phyloP scores from a whole-genome alignment of 2,888 invertebrate genomes.

The Dastarcus helophoroides region DNA sequence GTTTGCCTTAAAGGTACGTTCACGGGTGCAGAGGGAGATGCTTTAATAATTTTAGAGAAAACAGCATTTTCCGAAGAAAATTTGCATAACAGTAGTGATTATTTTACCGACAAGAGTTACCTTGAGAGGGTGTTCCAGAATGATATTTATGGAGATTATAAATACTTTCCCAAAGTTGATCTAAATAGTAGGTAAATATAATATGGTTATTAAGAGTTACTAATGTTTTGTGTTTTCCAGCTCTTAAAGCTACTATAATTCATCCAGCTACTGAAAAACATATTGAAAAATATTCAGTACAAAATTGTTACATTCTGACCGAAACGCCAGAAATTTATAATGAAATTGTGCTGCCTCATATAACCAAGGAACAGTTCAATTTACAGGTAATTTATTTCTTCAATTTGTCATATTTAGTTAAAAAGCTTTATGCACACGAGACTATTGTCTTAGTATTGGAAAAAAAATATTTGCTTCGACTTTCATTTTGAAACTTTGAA shows the following conservation, averaged over 20 bases:
- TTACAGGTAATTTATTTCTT: slow-evolving; percentile 66
- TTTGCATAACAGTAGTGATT: slow-evolving; percentile 40
- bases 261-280: slow-evolving; percentile 92
- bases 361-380: slow-evolving; percentile 62
- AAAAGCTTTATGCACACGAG: no score
- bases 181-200: slow-evolving; percentile 45
- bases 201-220: background rate
- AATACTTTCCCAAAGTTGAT: slow-evolving; percentile 45
- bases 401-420: no score
- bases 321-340: slow-evolving; percentile 80
- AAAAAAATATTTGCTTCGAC: no score
- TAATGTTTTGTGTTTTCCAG: slow-evolving; percentile 39
- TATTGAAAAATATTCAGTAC: slow-evolving; percentile 71
- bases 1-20: slow-evolving; percentile 62
- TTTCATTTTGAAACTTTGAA: no score
- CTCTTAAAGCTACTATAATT: slow-evolving; percentile 77
- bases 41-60: slow-evolving; percentile 70
- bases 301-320: slow-evolving; percentile 60
- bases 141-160: slow-evolving; percentile 76
- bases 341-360: slow-evolving; percentile 63
- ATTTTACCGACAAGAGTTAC: slow-evolving; percentile 49
- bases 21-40: slow-evolving; percentile 47
- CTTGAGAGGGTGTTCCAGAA: slow-evolving; percentile 60
- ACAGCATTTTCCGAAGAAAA: slow-evolving; percentile 61
- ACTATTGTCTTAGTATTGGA: no score